These are phyloP conservation scores for Spodoptera picta DNA, from an alignment of 2,888 invertebrate genomes.

Conservation along the genomic window DNA sequence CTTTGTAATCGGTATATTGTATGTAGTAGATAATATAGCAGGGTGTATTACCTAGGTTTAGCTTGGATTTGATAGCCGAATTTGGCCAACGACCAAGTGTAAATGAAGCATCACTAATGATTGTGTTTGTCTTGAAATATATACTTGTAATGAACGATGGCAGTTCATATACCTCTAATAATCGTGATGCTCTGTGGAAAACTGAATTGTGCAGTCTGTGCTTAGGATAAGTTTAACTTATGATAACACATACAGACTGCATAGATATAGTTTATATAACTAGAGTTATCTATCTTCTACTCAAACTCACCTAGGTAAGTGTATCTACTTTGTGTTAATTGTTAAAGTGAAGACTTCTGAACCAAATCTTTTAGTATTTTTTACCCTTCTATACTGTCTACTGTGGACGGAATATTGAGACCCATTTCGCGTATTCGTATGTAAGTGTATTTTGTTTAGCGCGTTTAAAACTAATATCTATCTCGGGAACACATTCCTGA, in stretches of 20 bases:
- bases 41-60: conserved; percentile 48
- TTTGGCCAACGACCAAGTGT: conserved; percentile 56
- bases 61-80: conserved; percentile 44
- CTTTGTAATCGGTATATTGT: conserved; percentile 41
- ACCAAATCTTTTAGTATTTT: conserved; percentile 62
- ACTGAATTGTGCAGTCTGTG: conserved; percentile 58
- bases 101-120: conserved; percentile 48
- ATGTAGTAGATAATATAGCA: conserved; percentile 41
- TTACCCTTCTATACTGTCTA: conserved; percentile 48
- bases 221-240: conserved; percentile 58
- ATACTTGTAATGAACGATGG: conserved; percentile 31
- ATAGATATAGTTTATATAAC: conserved; percentile 58
- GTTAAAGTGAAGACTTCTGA: conserved; percentile 61
- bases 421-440: conserved; percentile 56
- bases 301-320: conserved; percentile 54
- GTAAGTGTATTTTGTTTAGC: conserved; percentile 19
- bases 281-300: conserved; percentile 38
- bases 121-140: conserved; percentile 40
- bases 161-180: conserved; percentile 30
- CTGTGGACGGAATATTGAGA: conserved; percentile 44
- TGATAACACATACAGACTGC: conserved; percentile 62
- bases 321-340: conserved; percentile 55
- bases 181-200: conserved; percentile 33
- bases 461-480: conserved; percentile 27
- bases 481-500: conserved; percentile 31